Conservation (phyloP, 2,113 vertebrate genomes). For the Cinclus cinclus region DNA sequence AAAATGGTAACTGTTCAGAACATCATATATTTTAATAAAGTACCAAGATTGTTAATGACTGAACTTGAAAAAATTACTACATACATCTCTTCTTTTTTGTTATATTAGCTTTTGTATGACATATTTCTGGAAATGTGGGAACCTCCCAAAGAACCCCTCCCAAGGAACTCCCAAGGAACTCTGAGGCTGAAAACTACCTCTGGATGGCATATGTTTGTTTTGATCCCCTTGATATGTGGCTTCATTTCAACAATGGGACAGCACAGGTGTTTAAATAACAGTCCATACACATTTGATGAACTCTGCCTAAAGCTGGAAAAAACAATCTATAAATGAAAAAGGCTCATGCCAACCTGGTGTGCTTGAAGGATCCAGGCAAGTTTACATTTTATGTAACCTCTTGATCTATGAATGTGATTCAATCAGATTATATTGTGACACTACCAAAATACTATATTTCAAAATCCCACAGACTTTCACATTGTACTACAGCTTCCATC, state of each 20-base stretch:
- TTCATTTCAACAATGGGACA: background rate
- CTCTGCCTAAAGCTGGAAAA: background rate
- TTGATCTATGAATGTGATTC: background rate
- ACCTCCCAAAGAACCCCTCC: background rate
- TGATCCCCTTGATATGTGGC: fast-evolving
- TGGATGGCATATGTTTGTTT: background rate
- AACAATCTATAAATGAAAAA: background rate
- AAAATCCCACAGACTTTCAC: background rate
- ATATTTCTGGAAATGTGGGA: background rate
- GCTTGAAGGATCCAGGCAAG: background rate
- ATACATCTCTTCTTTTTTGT: background rate
- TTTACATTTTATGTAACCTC: background rate
- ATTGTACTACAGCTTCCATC: background rate
- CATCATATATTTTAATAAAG: background rate
- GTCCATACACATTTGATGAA: background rate
- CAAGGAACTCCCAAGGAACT: background rate
- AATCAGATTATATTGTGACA: background rate
- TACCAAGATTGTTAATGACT: background rate
- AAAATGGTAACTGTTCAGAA: background rate
- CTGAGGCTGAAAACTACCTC: background rate
- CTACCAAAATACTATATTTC: background rate
- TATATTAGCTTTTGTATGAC: background rate
- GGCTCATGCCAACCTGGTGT: background rate
- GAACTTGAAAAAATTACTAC: background rate
- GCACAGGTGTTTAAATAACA: background rate